Conservation (phyloP, 2,797 vertebrate genomes). For the Pseudotriccus pelzelni region DNA sequence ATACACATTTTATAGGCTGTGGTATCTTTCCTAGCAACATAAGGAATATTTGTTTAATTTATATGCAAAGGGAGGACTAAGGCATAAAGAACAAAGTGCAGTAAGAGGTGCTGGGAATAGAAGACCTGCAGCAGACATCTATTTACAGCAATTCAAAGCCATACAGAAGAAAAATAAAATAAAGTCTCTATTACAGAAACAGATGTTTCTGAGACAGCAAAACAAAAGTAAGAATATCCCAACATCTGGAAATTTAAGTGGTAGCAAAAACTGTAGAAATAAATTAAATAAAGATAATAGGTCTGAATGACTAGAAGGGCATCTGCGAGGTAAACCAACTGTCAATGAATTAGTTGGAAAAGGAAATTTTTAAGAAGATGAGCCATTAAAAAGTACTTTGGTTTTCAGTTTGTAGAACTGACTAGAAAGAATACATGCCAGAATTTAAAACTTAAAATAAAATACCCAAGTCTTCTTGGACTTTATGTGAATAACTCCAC, state of each 20-base stretch:
- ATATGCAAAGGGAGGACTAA: background rate
- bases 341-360: background rate
- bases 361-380: background rate
- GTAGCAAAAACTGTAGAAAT: background rate
- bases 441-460: background rate
- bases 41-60: slow-evolving; percentile 23
- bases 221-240: background rate
- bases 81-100: background rate
- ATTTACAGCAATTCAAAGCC: slow-evolving; percentile 9
- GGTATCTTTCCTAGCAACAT: background rate
- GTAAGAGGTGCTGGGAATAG: background rate
- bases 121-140: background rate
- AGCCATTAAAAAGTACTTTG: background rate
- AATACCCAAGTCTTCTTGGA: background rate
- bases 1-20: background rate
- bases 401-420: background rate
- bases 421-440: background rate
- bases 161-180: slow-evolving; percentile 28
- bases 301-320: background rate
- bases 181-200: slow-evolving; percentile 32
- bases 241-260: slow-evolving; percentile 28
- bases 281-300: slow-evolving; percentile 13
- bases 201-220: slow-evolving; percentile 6
- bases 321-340: background rate
- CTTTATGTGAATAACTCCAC: background rate